Base-by-base conservation (phyloP, 1,140 invertebrate species). In the Lepidurus arcticus region DNA sequence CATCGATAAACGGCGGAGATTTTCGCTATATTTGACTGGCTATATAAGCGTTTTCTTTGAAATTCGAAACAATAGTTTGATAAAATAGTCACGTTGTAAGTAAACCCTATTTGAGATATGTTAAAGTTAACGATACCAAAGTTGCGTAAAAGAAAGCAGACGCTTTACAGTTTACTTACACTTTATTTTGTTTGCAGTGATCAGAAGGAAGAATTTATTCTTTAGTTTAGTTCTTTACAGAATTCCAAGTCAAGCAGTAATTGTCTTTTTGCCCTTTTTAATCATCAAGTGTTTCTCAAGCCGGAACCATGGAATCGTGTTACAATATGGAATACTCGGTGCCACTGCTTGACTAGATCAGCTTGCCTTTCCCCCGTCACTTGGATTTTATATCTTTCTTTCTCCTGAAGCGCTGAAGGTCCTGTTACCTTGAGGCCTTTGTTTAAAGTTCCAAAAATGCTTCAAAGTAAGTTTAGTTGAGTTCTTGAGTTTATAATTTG, bases 1-100 rank as follows among this genome's bases (percentile, higher is more conserved):
- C 53, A 65, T 65, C 53, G 53, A 65, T 65, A 65, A 47, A 65
- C 53, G 53, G 53, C 53, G 53, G 53, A 65, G 53, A n/a, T 65
- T 65, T 65, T n/a, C n/a, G 53, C 53, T 65, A 65, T 65, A 65
- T 65, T 65, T 21, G 21, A 65, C 53, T 21, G 53, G 53, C 53
- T 65, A 21, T 34, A 34, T 34, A 65, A 21, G 16, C 1, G 13
- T 16, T 65, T 65, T 65, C 21, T 65, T 16, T 65, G 45, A 16
- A n/a, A 7, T 65, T 13, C 53, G 34, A 34, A 34, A 34, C 34
- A 34, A 34, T 34, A 4, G 34, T 34, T 34, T 34, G 3, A 4
- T 34, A 34, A 1, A 34, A 3, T 3, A 34, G 34, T 34, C 34
- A 34, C 34, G 21, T 65, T 65, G 53, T 65, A 65, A 65, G 53